Conservation (phyloP, 2,888 invertebrate species). For the Odontocerum albicorne region DNA sequence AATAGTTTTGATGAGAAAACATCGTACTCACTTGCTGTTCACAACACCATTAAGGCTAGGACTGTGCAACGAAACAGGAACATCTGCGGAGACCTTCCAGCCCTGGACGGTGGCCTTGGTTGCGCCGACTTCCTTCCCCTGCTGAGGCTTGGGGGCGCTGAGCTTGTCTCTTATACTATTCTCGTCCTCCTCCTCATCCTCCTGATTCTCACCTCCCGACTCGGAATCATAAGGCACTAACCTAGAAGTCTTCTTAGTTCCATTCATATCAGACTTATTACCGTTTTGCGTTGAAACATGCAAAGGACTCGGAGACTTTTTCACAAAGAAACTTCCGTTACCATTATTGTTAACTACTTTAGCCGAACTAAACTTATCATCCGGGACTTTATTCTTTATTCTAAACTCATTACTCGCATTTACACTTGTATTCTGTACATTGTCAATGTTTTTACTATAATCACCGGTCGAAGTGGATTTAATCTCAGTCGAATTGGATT, state of each 20-base stretch:
- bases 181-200: conserved; percentile 32
- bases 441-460: conserved; percentile 6
- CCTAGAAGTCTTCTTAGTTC: conserved; percentile 32
- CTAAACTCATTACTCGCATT: not conserved
- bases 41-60: conserved; percentile 57
- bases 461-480: conserved; percentile 40
- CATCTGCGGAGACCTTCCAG: conserved; percentile 53
- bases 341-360: not conserved
- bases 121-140: conserved; percentile 43
- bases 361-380: not conserved
- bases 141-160: conserved; percentile 37
- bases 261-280: not conserved
- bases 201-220: conserved; percentile 54
- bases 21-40: conserved; percentile 45
- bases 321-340: not conserved
- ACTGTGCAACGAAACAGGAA: conserved; percentile 49
- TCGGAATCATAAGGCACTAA: conserved; percentile 65
- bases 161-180: conserved; percentile 38
- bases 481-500: conserved; percentile 31
- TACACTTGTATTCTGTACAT: not conserved
- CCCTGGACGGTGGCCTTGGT: conserved; percentile 50
- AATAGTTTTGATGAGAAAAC: not conserved
- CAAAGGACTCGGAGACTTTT: not conserved
- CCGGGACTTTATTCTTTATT: not conserved
- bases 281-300: not conserved